These are phyloP conservation scores for Chrysaora quinquecirrha DNA, from an alignment of 30 jellyfish, hydroid and myxozoan genomes.

Conservation along the genomic window DNA sequence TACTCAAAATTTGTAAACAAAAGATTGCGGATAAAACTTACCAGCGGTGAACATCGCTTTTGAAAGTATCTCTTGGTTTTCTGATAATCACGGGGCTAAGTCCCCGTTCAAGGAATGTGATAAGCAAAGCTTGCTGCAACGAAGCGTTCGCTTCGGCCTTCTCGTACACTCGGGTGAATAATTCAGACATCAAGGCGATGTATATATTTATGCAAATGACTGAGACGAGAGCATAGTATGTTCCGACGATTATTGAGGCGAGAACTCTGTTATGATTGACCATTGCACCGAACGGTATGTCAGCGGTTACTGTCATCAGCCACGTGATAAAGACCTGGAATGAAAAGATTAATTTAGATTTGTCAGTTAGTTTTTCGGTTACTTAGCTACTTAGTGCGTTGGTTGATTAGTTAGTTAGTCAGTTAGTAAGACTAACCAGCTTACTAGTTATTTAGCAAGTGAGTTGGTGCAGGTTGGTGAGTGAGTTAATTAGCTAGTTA, in stretches of 20 bases:
- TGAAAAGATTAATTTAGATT: too few species aligned
- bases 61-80: slow-evolving; percentile 37
- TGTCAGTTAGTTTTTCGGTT: too few species aligned
- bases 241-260: slow-evolving; percentile 80
- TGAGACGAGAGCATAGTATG: slow-evolving; percentile 87
- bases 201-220: slow-evolving; percentile 85
- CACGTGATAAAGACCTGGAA: slow-evolving; percentile 23
- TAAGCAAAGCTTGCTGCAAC: slow-evolving; percentile 81
- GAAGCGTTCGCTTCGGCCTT: slow-evolving; percentile 98
- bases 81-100: slow-evolving; percentile 17
- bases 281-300: slow-evolving; percentile 60
- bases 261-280: slow-evolving; percentile 42
- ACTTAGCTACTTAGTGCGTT: too few species aligned
- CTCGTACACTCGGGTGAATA: slow-evolving; percentile 90
- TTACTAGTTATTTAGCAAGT: too few species aligned
- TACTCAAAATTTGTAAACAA: too few species aligned
- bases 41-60: slow-evolving; percentile 63
- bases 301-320: slow-evolving; percentile 76
- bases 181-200: slow-evolving; percentile 91
- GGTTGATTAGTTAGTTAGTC: too few species aligned
- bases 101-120: slow-evolving; percentile 41
- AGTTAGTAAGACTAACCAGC: too few species aligned
- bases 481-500: too few species aligned
- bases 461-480: too few species aligned
- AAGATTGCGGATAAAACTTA: too few species aligned